phyloP scores from a whole-genome alignment of 2,888 invertebrate species.

The Amiota minor region DNA sequence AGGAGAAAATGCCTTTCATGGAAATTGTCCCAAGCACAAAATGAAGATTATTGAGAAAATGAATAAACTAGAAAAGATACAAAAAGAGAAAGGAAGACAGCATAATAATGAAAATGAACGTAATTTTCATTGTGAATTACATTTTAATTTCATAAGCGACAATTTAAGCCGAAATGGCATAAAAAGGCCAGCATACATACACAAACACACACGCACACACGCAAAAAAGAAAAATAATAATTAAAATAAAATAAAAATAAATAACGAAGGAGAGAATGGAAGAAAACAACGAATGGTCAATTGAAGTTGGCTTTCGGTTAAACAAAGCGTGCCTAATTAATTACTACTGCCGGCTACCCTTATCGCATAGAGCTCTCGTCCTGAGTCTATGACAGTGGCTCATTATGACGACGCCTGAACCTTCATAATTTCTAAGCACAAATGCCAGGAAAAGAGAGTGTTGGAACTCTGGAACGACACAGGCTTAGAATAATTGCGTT shows the following conservation, averaged over 20 bases:
- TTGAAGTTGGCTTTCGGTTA: conserved; percentile 19
- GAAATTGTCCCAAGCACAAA: conserved; percentile 38
- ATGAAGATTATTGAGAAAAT: conserved; percentile 40
- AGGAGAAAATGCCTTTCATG: neutral
- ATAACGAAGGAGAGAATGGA: neutral
- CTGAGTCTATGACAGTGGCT: conserved; percentile 27
- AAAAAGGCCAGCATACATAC: too few relatives aligned
- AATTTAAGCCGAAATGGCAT: conserved; percentile 21
- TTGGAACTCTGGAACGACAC: too few relatives aligned
- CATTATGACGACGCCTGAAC: conserved; percentile 55
- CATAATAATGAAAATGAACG: conserved; percentile 9
- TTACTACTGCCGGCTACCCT: conserved; percentile 37
- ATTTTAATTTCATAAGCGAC: conserved; percentile 64
- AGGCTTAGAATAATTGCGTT: conserved; percentile 68
- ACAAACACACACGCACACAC: too few relatives aligned
- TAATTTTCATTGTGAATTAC: conserved; percentile 56
- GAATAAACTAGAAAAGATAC: conserved; percentile 25
- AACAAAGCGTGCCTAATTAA: conserved; percentile 52
- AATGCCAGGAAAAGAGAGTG: conserved; percentile 45
- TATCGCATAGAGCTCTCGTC: neutral
- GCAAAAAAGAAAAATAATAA: neutral
- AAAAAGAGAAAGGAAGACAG: conserved; percentile 5
- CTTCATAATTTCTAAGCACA: conserved; percentile 70
- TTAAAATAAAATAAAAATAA: conserved; percentile 21
- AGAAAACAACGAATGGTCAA: neutral